These are phyloP conservation scores for Porites australiensis DNA, from an alignment of 64 coral and sea anemone species.

Conservation along the genomic window DNA sequence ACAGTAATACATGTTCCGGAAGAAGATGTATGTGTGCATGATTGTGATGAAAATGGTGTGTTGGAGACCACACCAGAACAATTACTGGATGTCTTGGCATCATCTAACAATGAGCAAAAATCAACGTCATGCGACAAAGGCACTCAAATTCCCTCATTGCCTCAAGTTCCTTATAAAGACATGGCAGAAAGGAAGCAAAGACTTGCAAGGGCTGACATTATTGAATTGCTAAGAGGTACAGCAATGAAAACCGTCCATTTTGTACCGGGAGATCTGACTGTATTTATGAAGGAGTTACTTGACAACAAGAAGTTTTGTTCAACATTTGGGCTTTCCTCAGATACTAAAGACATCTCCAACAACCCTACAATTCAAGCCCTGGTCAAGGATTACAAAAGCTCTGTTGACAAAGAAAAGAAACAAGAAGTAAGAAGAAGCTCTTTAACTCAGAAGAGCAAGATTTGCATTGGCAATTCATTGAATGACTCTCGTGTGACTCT, in stretches of 20 bases:
- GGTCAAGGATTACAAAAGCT: conserved; percentile 24
- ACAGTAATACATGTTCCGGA: not conserved
- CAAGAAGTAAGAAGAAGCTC: conserved; percentile 29
- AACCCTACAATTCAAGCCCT: not conserved
- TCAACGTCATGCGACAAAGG: not conserved
- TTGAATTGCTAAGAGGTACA: not conserved
- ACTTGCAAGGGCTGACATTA: conserved; percentile 13
- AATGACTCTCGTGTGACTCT: conserved; percentile 19
- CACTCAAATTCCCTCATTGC: conserved; percentile 13
- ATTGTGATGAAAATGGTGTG: not conserved
- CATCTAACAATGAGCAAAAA: not conserved
- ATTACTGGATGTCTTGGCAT: not conserved
- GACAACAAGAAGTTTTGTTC: conserved; percentile 34
- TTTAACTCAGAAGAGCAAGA: conserved; percentile 2
- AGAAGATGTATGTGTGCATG: not conserved
- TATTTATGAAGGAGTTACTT: conserved; percentile 19
- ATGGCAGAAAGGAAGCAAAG: not conserved
- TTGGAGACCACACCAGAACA: not conserved
- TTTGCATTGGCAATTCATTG: conserved; percentile 15
- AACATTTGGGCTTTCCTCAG: not conserved
- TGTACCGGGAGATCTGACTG: not conserved
- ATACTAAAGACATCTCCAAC: not conserved
- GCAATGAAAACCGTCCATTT: conserved; percentile 11
- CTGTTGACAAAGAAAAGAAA: conserved; percentile 27
- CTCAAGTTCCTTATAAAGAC: conserved; percentile 18